These are phyloP conservation scores for Acanthurus leucopareius DNA, from an alignment of 2,797 vertebrate genomes.

Conservation along the genomic window DNA sequence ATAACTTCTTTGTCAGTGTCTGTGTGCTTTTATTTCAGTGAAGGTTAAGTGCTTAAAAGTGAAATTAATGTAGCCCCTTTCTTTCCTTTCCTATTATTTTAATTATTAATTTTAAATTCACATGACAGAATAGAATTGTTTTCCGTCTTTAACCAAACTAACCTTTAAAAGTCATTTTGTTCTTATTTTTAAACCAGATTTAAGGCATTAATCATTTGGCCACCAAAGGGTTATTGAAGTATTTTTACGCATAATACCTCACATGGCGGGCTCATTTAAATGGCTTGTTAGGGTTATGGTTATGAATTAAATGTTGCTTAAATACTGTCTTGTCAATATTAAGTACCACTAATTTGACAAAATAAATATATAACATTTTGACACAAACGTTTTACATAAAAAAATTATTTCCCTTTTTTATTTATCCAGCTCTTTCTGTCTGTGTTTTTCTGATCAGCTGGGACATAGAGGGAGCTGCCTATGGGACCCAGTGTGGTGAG, in stretches of 20 bases:
- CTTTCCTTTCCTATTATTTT: background rate
- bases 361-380: background rate
- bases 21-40: background rate
- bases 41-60: background rate
- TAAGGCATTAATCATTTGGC: background rate
- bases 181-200: conserved; percentile 1
- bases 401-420: background rate
- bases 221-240: background rate
- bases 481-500: conserved; percentile 93
- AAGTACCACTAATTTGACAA: background rate
- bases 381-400: background rate
- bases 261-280: background rate
- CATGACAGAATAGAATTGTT: too few species aligned
- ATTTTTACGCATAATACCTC: background rate
- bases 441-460: conserved; percentile 84
- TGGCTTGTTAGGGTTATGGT: too few species aligned
- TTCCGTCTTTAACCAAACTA: background rate
- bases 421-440: conserved; percentile 18
- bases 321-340: conserved; percentile 1
- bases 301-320: background rate
- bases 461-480: conserved; percentile 91
- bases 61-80: background rate
- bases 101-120: background rate
- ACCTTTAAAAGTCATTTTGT: background rate
- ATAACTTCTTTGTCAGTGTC: conserved; percentile 1